Evolutionary conservation across 2,888 invertebrate genomes (phyloP), one percentile per base, ranked within the genome.

Genomic region (Spilarctia lutea): DNA sequence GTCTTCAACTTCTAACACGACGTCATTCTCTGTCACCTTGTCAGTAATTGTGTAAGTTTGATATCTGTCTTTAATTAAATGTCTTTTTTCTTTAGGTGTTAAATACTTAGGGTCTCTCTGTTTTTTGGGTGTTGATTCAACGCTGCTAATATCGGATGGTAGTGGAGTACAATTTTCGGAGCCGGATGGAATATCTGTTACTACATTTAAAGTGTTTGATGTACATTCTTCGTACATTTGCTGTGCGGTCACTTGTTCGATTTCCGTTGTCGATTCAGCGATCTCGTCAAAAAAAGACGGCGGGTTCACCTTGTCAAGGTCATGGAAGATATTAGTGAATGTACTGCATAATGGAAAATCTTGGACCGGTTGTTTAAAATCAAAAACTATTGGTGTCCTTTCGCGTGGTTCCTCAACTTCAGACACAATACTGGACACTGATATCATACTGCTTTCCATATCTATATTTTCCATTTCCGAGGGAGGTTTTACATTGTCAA

Each of bases 401-500:
- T 93, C 94, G 75, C 93, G 94, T 0, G 94, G 83, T 75, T 98
- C 98, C 0, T 96, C 97, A 7, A 97, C 96, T 92, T 98, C 98
- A 0, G 98, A 98, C 42, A 97, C 97, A 75, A 98, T 97, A 88
- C 98, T 98, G 0, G 98, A 97, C 0, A 98, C 98, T 74, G 98
- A 98, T 24, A 98, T 94, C 97, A 98, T 98, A 81, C 98, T 98
- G 79, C 97, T 97, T 81, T 98, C 98, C 96, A 98, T 97, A 84
- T 98, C 98, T 10, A 97, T 91, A 84, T 97, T 96, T 75, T 98
- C 98, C 97, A 98, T 97, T 80, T 97, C 96, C 0, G 98, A 98
- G 0, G 98, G 98, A 6, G 98, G 98, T 88, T 98, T 98, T 6
- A 98, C 97, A 79, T 97, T 97, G 52, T 98, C 98, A 48, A 98